Base-by-base conservation (phyloP, 1,140 invertebrate genomes). In the Drosophila persimilis region DNA sequence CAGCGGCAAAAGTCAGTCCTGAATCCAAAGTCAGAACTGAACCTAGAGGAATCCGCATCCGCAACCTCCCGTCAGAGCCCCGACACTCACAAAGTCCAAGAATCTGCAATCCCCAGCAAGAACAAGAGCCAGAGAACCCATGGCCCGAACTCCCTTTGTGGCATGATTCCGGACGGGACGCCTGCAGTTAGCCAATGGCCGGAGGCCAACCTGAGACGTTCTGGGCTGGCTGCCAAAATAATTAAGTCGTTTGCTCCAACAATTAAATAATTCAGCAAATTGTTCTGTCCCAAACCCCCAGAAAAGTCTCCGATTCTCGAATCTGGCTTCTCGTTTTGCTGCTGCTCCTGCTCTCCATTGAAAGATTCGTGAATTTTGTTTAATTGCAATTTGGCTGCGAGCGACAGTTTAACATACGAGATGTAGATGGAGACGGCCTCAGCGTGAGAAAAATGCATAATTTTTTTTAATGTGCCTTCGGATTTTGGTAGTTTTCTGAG, bases 401-500 rank as follows among this genome's bases (percentile, higher is more conserved):
- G 88, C 83, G 88, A 90, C 83, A 90, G 73, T 90, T 80, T 85
- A 89, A 89, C 77, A 89, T 80, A 89, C 80, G 85, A 88, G 55
- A n/a, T 31, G 35, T 4, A 39, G 35, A 39, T 39, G 35, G 11
- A 39, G 67, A 67, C 47, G 44, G 62, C 55, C 64, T 52, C 81
- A 86, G 81, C 81, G 81, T 86, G 81, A 88, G 81, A 86, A 86
- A 85, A 86, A 80, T 86, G 52, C 55, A 69, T 70, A 69, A 70
- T 70, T 70, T 69, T 69, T 26, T 69, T 44, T 50, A 69, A 69
- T 69, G 65, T 50, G 65, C 67, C 67, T 75, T 67, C 50, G 54
- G 44, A 8, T 55, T 72, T 73, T 45, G 58, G 52, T 26, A 56
- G 44, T 41, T 41, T 47, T 45, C 9, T 50, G 69, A 41, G 24